Base-by-base conservation (phyloP, 92 coral and sea anemone species). In the Phymanthus crucifer region DNA sequence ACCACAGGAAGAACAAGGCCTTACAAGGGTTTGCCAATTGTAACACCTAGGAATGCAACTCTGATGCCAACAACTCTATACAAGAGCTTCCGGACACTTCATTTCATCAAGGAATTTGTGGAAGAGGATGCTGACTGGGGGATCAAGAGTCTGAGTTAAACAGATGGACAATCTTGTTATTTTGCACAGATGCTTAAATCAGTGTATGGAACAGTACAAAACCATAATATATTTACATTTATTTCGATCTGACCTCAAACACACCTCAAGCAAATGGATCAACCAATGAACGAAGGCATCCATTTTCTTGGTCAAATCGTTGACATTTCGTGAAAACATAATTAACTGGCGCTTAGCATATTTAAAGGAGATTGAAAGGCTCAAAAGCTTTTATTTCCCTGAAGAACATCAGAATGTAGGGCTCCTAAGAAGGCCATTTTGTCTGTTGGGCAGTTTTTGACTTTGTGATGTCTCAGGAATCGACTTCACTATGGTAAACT, bases 201-300 rank as follows among this genome's bases (percentile, higher is more conserved):
- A 61, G 33, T 61, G 68, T 61, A 61, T 13, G 68, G 10, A 61
- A 24, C 68, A 24, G 32, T 61, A 29, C 35, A 61, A 77, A 57
- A 61, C 72, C 81, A 38, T 24, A 47, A 61, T 77, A 35, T 31
- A 58, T 77, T 58, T 58, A 50, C 32, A 77, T 58, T 52, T 37
- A 24, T 61, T 77, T 77, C 40, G 31, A n/a, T n/a, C 38, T 32
- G 68, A 77, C 72, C 81, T 61, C 81, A 77, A 77, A 14, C 56
- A 35, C n/a, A 77, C 81, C 79, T 75, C 79, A 75, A 56, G n/a
- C 17, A 32, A 56, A 2, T 3, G 9, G 18, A 17, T 12, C 10
- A 64, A 37, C 81, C 81, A 77, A 77, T 77, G 57, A 77, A 48
- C 19, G 58, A 61, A 2, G 68, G 68, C 68, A 61, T 27, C 68